Evolutionary conservation across 2,888 invertebrate genomes (phyloP), one percentile per base, ranked within the genome.

Genomic region (Acleris emargana): DNA sequence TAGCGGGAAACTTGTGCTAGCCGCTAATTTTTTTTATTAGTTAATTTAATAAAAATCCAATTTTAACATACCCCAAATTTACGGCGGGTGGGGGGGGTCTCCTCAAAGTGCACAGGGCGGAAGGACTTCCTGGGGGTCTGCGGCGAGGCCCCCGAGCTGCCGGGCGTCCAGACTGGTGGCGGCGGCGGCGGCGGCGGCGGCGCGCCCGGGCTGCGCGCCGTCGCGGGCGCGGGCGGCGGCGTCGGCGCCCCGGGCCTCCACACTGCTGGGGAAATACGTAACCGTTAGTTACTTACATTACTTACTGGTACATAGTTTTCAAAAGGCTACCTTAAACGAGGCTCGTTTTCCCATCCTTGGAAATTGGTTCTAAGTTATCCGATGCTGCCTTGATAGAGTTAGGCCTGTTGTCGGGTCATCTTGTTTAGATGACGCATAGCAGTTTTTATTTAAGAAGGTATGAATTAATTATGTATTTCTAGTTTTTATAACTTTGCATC

Each of bases 141-240:
- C 49, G 97, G 97, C 78, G 97, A 97, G 43, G 96, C 94, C 70
- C 93, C 94, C 55, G 95, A 94, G 75, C 94, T 94, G 71, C 94
- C 94, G 13, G 97, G 97, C 32, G 95, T 95, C 97, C 97, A 97
- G 73, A 97, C 93, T 20, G 96, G 95, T 54, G 94, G 94, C 64
- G 95, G 93, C 60, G 95, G 94, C 70, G 94, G 93, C 25, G 3
- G n/a, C 74, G 91, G 93, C 68, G 93, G 91, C 69, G 92, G 91
- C 53, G 82, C 91, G 79, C 87, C 89, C 71, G 91, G 91, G 80
- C 90, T 90, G 74, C 76, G 89, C 77, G 83, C 88, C 70, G 73
- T 81, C 74, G 72, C 72, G 32, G 73, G 68, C 66, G 73, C 75
- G 69, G 82, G 80, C 72, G 84, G 84, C 72, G 87, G 84, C 70